These are phyloP conservation scores for Vanessa tameamea DNA, from an alignment of 1,140 invertebrate species.

Conservation along the genomic window DNA sequence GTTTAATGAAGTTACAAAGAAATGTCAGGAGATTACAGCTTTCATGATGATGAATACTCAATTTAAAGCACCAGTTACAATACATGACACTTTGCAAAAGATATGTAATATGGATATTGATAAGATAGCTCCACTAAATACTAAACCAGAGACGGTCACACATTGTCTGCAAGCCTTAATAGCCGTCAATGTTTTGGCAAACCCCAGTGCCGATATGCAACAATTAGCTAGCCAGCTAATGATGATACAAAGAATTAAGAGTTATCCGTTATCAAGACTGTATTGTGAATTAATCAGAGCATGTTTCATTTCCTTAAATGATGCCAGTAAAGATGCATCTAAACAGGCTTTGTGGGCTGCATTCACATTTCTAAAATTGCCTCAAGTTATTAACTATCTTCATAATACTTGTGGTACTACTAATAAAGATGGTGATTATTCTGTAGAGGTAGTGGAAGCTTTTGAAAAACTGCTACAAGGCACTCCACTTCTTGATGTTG, in stretches of 20 bases:
- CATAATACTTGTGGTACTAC: slow-evolving; percentile 80
- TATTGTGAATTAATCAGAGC: slow-evolving; percentile 95
- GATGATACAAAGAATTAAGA: slow-evolving; percentile 91
- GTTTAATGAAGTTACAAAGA: slow-evolving; percentile 85
- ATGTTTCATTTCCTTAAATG: slow-evolving; percentile 92
- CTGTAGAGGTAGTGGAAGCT: slow-evolving; percentile 89
- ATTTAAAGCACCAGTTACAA: slow-evolving; percentile 80
- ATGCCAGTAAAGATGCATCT: slow-evolving; percentile 86
- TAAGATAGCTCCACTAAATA: slow-evolving; percentile 81
- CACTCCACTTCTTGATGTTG: slow-evolving; percentile 91
- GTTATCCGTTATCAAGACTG: slow-evolving; percentile 85
- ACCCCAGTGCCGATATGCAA: slow-evolving; percentile 88
- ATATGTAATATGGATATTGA: slow-evolving; percentile 84
- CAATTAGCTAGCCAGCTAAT: slow-evolving; percentile 90
- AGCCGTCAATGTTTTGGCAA: slow-evolving; percentile 87
- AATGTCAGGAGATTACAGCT: slow-evolving; percentile 86
- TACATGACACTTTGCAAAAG: slow-evolving; percentile 83
- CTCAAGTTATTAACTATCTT: slow-evolving; percentile 88
- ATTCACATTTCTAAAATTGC: slow-evolving; percentile 95
- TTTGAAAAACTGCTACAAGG: slow-evolving; percentile 91
- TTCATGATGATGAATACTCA: slow-evolving; percentile 82
- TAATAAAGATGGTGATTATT: slow-evolving; percentile 83
- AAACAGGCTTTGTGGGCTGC: slow-evolving; percentile 94
- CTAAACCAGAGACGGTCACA: slow-evolving; percentile 84
- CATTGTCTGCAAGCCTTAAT: slow-evolving; percentile 88